These are phyloP conservation scores for Ophioninae sp. DNA, from an alignment of 2,888 invertebrate species.

Conservation along the genomic window DNA sequence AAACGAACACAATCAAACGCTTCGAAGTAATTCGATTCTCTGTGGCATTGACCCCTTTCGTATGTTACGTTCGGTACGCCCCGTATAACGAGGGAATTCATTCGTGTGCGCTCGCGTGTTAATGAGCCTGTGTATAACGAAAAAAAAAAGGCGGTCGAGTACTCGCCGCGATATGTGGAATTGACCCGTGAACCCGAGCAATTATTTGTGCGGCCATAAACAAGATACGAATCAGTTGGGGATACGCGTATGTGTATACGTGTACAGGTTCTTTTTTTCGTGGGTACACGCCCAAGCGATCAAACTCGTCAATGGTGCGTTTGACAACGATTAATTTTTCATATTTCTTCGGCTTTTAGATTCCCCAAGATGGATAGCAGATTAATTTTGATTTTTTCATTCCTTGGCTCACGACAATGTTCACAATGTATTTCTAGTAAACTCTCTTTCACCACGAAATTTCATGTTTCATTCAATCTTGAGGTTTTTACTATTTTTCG, in stretches of 20 bases:
- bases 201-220: conserved; percentile 28
- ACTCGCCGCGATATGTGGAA: conserved; percentile 12
- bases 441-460: not conserved
- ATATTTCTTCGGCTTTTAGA: too few species aligned
- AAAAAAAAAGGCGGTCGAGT: conserved; percentile 3
- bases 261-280: not conserved
- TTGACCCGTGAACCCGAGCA: conserved; percentile 40
- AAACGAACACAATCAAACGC: conserved; percentile 1
- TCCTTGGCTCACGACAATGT: not conserved
- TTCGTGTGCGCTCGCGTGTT: not conserved
- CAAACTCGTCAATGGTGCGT: not conserved
- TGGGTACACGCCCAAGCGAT: conserved; percentile 8
- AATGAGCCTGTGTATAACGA: conserved; percentile 12
- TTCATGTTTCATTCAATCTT: too few species aligned
- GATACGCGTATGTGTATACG: not conserved
- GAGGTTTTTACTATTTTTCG: too few species aligned
- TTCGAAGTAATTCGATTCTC: conserved; percentile 15
- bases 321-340: not conserved
- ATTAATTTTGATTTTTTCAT: not conserved
- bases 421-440: not conserved
- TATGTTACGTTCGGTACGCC: not conserved
- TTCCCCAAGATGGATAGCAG: too few species aligned
- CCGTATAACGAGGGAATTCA: not conserved
- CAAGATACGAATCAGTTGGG: conserved; percentile 22
- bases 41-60: conserved; percentile 33